A percentile compares a stretch with the other conserved stretches of the same genome.
These are phyloP conservation scores for Parapsyche elsis DNA, from an alignment of 1,140 invertebrate genomes.

Conservation along the genomic window DNA sequence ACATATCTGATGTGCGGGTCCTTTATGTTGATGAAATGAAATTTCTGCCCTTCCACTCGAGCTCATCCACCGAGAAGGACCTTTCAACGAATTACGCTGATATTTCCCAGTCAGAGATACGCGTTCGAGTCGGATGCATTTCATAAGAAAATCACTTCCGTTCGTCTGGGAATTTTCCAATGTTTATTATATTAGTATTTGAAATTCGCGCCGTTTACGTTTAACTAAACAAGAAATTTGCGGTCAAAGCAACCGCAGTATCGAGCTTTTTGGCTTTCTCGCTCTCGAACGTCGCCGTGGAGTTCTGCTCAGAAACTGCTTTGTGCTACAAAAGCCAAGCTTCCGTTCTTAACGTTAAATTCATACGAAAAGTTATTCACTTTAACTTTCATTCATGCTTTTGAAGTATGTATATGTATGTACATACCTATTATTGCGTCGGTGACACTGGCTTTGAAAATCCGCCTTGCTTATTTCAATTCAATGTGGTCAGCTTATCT, in stretches of 20 bases:
- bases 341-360: conserved; percentile 43
- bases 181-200: neutral
- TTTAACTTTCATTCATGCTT: conserved; percentile 36
- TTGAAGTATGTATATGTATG: neutral
- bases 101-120: too few species aligned
- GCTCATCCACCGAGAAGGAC: neutral
- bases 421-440: neutral
- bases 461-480: too few species aligned
- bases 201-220: neutral
- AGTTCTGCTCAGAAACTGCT: conserved; percentile 9
- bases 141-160: neutral
- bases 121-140: too few species aligned
- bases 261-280: neutral
- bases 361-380: conserved; percentile 46
- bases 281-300: neutral
- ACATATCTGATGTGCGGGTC: conserved; percentile 8
- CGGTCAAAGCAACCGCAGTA: conserved; percentile 15
- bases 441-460: too few species aligned
- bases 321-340: conserved; percentile 32
- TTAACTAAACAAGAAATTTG: conserved; percentile 7
- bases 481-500: too few species aligned
- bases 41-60: conserved; percentile 8
- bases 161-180: neutral
- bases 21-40: conserved; percentile 11
- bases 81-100: neutral